Evolutionary conservation across 2,797 vertebrate genomes (phyloP).

Genomic region (Tadarida brasiliensis): DNA sequence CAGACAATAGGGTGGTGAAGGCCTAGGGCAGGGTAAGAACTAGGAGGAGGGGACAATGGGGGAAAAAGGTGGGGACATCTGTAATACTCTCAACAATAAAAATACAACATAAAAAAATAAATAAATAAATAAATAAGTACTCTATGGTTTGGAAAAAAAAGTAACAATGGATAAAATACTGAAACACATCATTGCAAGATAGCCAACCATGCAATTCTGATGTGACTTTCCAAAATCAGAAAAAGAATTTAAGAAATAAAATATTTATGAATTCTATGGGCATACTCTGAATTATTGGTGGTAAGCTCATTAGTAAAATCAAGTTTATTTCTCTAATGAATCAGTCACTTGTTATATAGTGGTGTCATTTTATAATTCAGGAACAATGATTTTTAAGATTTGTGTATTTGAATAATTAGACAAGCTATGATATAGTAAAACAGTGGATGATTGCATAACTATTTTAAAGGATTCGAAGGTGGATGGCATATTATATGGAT

Average conservation of each 20-base stretch:
- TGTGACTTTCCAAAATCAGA: background rate
- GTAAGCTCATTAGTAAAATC: background rate
- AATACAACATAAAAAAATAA: too few relatives aligned
- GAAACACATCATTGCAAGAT: background rate
- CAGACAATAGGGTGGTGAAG: too few relatives aligned
- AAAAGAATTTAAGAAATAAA: constrained; percentile 32
- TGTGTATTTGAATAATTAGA: constrained; percentile 20
- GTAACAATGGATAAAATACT: constrained; percentile 27
- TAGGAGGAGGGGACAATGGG: too few relatives aligned
- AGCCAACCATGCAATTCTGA: background rate
- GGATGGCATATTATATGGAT: background rate
- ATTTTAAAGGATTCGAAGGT: constrained; percentile 27
- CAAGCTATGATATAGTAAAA: background rate
- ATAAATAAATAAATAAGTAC: too few relatives aligned
- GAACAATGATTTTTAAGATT: constrained; percentile 16
- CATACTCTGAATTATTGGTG: constrained; percentile 31
- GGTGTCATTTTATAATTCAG: constrained; percentile 44
- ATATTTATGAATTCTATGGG: background rate
- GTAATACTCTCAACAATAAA: too few relatives aligned
- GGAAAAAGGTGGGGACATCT: too few relatives aligned
- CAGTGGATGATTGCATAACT: background rate
- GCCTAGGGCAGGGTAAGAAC: too few relatives aligned
- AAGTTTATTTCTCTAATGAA: constrained; percentile 59
- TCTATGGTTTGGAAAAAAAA: background rate
- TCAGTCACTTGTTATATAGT: constrained; percentile 1